Base-by-base conservation (phyloP, 2,797 vertebrate species). In the Platyrinchus mystaceus region DNA sequence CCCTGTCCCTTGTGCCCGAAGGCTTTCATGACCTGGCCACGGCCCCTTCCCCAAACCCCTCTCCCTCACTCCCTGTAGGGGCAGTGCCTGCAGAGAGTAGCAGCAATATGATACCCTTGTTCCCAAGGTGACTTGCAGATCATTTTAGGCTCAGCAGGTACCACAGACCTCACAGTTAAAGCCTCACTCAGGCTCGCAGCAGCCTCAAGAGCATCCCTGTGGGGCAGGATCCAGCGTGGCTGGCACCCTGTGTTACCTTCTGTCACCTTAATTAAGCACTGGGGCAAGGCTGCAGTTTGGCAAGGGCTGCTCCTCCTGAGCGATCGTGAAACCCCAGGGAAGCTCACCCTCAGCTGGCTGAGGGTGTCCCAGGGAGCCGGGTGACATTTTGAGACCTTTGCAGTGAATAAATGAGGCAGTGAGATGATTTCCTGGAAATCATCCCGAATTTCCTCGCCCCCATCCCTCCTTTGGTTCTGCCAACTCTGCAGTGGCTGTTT, bases 351-450 rank as follows among this genome's bases (percentile, higher is more conserved):
- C 36, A 22, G 24, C 8, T 10, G n/a, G 34, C n/a, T 0, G 6
- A n/a, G n/a, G 13, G 15, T 13, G 11, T 64, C 52, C 50, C 27
- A 10, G 63, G 87, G 64, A 81, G 18, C 34, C 0, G 0, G 28
- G 69, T 70, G 84, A 91, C 46, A 64, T 78, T 80, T 32, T 50
- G 86, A 88, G 91, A 89, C 68, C 62, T 88, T 63, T 84, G 63
- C 67, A 60, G 80, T 41, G 83, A 91, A 86, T 71, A 82, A 89
- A 67, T 20, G 32, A 90, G 68, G 55, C 67, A 79, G 36, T 0
- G 11, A 78, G 78, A 49, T 4, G 13, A 88, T 53, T 89, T 93
- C 63, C 67, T 92, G 50, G 69, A 90, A 88, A 92, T 71, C 14
- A 87, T 26, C 60, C 58, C 34, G 14, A 41, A 82, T 68, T 85